Percentiles rank a stretch among this genome's conserved stretches.
Conservation (phyloP, 2,113 vertebrate genomes). For the Grantiella picta region DNA sequence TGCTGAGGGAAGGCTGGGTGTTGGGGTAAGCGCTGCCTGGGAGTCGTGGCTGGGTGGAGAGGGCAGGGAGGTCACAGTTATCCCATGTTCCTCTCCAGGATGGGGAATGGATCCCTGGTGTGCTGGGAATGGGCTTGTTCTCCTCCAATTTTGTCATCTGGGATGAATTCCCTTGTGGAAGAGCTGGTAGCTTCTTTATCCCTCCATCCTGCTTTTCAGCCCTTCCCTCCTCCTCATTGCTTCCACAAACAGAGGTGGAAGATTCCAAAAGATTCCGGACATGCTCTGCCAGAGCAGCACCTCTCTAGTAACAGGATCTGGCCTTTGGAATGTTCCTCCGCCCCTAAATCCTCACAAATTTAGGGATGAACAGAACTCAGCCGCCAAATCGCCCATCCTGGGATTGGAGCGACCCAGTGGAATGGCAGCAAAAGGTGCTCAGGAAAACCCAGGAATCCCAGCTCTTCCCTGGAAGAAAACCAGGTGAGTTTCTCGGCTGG, state of each 20-base stretch:
- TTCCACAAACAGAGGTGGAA: rapidly evolving
- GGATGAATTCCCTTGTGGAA: neutral
- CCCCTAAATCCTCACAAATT: neutral
- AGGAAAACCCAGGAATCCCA: neutral
- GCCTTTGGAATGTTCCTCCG: neutral
- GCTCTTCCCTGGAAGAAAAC: rapidly evolving
- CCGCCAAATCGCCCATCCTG: neutral
- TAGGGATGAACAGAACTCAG: neutral
- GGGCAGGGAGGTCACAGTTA: neutral
- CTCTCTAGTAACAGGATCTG: neutral
- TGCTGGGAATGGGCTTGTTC: neutral
- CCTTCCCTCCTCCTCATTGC: rapidly evolving
- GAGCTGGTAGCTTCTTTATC: rapidly evolving
- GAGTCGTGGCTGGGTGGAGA: neutral
- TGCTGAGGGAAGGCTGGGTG: neutral
- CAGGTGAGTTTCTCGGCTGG: rapidly evolving
- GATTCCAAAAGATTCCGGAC: neutral
- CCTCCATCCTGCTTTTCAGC: neutral
- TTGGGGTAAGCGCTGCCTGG: rapidly evolving
- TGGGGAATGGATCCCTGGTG: neutral
- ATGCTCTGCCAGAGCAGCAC: neutral
- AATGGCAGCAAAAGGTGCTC: neutral
- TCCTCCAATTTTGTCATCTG: neutral
- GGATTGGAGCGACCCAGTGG: rapidly evolving
- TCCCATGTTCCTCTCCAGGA: neutral